Conservation (phyloP, 2,888 invertebrate species). For the Pandemis corylana region DNA sequence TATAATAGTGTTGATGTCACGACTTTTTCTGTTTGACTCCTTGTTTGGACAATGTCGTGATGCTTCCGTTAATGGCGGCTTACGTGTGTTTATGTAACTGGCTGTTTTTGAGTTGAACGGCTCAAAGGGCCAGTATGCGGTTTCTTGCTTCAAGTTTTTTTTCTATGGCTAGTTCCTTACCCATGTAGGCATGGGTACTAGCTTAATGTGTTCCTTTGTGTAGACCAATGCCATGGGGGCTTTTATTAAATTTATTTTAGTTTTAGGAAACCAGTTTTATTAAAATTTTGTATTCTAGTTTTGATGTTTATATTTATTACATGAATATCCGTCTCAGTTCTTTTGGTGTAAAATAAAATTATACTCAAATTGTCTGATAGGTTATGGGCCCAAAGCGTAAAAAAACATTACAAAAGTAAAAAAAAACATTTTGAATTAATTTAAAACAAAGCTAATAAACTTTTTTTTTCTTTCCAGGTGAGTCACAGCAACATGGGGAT, state of each 20-base stretch:
- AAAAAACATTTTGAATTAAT: neutral
- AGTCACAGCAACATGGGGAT: conserved; percentile 82
- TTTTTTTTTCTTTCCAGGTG: conserved; percentile 68
- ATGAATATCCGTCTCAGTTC: too few species aligned
- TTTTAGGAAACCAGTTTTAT: too few species aligned
- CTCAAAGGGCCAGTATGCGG: neutral
- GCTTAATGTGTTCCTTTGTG: too few species aligned
- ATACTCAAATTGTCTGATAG: neutral
- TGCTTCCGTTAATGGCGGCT: conserved; percentile 43
- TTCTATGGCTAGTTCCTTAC: neutral
- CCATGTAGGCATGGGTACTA: too few species aligned
- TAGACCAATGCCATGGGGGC: too few species aligned
- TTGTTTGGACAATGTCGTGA: conserved; percentile 46
- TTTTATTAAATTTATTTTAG: too few species aligned
- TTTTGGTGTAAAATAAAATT: too few species aligned
- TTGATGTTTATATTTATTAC: too few species aligned
- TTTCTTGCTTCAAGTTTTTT: neutral
- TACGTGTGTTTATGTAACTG: conserved; percentile 29
- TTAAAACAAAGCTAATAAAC: neutral
- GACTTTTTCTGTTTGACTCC: conserved; percentile 45
- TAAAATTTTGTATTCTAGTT: too few species aligned
- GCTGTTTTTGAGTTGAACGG: conserved; percentile 9
- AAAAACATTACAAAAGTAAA: neutral
- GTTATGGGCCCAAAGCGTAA: neutral
- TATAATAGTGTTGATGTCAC: conserved; percentile 47